Evolutionary conservation across 1,140 invertebrate species (phyloP), one percentile per base, ranked within the genome.

Genomic region (Pissodes strobi): DNA sequence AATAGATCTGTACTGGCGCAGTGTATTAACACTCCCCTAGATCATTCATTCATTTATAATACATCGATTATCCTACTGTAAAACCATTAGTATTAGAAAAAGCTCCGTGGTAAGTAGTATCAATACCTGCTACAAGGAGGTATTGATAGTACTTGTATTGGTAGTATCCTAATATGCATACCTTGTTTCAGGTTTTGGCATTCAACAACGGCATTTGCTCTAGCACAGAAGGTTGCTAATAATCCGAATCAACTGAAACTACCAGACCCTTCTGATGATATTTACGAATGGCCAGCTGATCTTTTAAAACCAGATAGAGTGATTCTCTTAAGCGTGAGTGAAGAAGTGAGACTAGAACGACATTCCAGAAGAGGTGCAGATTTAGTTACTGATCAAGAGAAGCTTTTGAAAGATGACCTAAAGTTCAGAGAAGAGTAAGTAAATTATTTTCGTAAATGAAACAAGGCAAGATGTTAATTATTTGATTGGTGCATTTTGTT

Each of bases 231-330:
- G 19, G 39, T 76, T 17, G 72, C 71, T 2, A 41, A 69, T 30
- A 55, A 69, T 45, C 62, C 58, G 10, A 56, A 70, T 46, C 34
- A 48, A 18, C 46, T 56, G 19, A 37, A 17, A 23, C 46, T 77
- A 13, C 76, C 75, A 10, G 30, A 69, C 34, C 38, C 66, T 53
- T 65, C 53, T n/a, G 60, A 72, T 52, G 41, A 57, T 19, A 65
- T 77, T 37, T 78, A 77, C 55, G 23, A 59, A 2, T 80, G 79
- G 79, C 79, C 79, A 0, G 51, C 43, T 1, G 79, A 80, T 69
- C 64, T 80, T 10, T 64, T 79, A 9, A 71, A 75, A 68, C 79
- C 79, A 6, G 45, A 72, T 49, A 59, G 64, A 46, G 68, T 71
- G 5, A 48, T 75, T 17, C 67, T 72, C 22, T 45, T 75, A 2